A percentile compares a stretch with the other conserved stretches of the same genome.
Evolutionary conservation across 2,113 vertebrate genomes (phyloP).

Genomic region (cat (Felis catus)): DNA sequence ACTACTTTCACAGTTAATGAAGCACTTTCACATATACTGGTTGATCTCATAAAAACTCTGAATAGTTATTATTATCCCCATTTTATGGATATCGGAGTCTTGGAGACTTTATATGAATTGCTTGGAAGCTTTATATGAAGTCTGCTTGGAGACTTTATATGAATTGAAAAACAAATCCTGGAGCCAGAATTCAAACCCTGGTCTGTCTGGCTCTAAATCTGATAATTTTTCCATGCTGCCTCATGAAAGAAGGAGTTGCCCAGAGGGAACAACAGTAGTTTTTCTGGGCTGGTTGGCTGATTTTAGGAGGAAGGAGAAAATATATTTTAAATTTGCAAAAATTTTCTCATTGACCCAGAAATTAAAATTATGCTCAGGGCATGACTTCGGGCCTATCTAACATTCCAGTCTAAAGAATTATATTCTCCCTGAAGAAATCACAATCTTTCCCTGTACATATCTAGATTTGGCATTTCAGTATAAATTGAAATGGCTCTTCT

Average conservation of each 20-base stretch:
- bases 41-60: conserved; percentile 6
- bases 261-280: not conserved
- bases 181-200: conserved; percentile 17
- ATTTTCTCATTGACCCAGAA: conserved; percentile 3
- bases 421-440: not conserved
- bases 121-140: not conserved
- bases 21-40: not conserved
- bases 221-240: not conserved
- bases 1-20: not conserved
- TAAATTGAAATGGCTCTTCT: not conserved
- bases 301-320: conserved; percentile 17
- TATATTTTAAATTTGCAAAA: conserved; percentile 28
- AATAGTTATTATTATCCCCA: not conserved
- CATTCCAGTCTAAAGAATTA: not conserved
- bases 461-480: not conserved
- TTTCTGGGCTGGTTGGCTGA: not conserved
- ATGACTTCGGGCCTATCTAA: not conserved
- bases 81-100: not conserved
- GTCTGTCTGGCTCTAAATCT: not conserved
- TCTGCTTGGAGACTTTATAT: not conserved
- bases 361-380: not conserved
- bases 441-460: not conserved
- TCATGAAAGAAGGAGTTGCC: not conserved
- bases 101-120: not conserved
- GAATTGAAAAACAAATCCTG: not conserved